A percentile compares a stretch with the other conserved stretches of the same genome.
Evolutionary conservation across 2,888 invertebrate species (phyloP).

Genomic region (Caenorhabditis wallacei): DNA sequence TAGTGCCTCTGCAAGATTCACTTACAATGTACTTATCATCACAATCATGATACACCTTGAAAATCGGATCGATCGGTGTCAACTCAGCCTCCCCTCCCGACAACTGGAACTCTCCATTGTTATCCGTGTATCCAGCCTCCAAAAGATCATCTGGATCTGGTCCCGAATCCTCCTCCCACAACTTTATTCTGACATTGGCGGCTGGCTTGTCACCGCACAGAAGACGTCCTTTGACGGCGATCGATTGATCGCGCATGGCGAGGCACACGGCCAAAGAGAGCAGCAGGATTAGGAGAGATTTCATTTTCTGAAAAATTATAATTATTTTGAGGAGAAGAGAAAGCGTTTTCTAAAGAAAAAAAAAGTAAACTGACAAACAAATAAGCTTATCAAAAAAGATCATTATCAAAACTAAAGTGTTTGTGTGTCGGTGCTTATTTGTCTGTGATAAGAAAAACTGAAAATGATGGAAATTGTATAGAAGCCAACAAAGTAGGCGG

Average conservation of each 20-base stretch:
- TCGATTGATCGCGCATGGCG: conserved; percentile 67
- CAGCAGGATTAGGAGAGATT: neutral
- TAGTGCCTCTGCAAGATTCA: neutral
- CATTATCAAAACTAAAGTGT: neutral
- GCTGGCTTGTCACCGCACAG: conserved; percentile 75
- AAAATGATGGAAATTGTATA: conserved; percentile 38
- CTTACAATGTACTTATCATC: conserved; percentile 74
- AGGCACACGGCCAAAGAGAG: conserved; percentile 6
- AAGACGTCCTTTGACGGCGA: conserved; percentile 72
- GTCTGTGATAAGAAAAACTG: conserved; percentile 40
- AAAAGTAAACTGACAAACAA: conserved; percentile 35
- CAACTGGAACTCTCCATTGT: conserved; percentile 71
- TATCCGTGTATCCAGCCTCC: conserved; percentile 75
- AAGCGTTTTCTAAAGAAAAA: neutral
- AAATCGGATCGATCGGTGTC: conserved; percentile 76
- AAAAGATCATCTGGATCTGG: conserved; percentile 77
- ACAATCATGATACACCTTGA: conserved; percentile 78
- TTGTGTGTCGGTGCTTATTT: conserved; percentile 26
- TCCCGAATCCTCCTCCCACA: conserved; percentile 78
- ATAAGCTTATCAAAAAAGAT: conserved; percentile 5
- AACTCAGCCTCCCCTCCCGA: conserved; percentile 74
- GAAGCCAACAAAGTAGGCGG: no score
- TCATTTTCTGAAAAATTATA: conserved; percentile 43
- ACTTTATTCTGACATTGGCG: conserved; percentile 74
- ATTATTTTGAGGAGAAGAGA: neutral